Evolutionary conservation across 1,140 invertebrate species (phyloP), one percentile per base, ranked within the genome.

Genomic region (Uloborus diversus): DNA sequence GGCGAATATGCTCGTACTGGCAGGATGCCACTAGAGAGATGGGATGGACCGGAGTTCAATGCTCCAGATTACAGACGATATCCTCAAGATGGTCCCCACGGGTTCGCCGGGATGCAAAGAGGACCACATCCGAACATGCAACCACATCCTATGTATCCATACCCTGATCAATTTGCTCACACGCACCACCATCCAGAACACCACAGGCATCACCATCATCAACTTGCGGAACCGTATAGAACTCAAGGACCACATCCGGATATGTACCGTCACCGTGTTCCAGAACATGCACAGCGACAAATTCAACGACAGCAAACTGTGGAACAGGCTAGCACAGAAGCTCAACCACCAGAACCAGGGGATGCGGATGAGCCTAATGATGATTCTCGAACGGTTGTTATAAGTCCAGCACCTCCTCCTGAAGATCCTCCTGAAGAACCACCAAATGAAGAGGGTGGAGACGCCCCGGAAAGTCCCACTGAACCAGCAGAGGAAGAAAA

Each of bases 311-410:
- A 57, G 9, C 68, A 57, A n/a, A 9, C 65, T 14, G 13, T 65
- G 33, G 51, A 37, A 23, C 61, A 20, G 17, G 17, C 17, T 23
- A 25, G 28, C 35, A 27, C 59, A 17, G 11, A 28, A 0, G 61
- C 35, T 11, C 28, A 37, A 51, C 51, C 27, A 1, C 25, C 4
- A 1, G 17, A 2, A 4, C 25, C 14, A 37, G 14, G 57, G 1
- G 61, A 35, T 0, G 14, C 25, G 20, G 53, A 65, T 17, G 73
- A 78, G n/a, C 35, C n/a, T 11, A 51, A 78, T 13, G 73, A 78
- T 5, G 42, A 78, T 42, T 14, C 73, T 5, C 65, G 61, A 20
- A 78, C 61, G n/a, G 73, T 65, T 11, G 23, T 78, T 27, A 66
- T 78, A 49, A 62, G 42, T 1, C 47, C 47, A 11, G 11, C 14